These are phyloP conservation scores for Brachypteracias leptosomus DNA, from an alignment of 2,113 vertebrate genomes.

Conservation along the genomic window DNA sequence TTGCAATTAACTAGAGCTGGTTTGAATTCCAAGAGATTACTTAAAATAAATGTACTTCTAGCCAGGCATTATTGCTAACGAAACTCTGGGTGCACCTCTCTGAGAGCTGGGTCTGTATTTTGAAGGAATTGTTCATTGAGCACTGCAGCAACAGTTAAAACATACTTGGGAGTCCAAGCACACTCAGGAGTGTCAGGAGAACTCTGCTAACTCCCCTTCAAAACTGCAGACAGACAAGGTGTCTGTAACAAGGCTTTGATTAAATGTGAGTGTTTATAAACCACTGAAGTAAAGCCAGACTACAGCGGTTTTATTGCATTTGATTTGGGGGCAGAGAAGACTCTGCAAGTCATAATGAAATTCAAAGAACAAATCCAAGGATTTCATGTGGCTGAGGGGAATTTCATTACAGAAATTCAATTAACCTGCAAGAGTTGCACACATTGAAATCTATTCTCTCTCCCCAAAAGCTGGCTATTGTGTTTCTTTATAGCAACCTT, in stretches of 20 bases:
- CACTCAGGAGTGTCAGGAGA: background rate
- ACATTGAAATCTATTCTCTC: background rate
- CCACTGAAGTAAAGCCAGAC: background rate
- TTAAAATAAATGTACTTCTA: background rate
- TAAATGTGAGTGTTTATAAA: background rate
- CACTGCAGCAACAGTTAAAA: background rate
- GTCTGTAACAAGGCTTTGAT: background rate
- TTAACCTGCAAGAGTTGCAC: slow-evolving; percentile 18
- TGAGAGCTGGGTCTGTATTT: background rate
- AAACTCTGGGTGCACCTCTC: background rate
- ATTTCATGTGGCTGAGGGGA: slow-evolving; percentile 4
- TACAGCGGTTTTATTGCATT: background rate
- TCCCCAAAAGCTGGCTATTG: background rate
- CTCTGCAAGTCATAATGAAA: slow-evolving; percentile 21
- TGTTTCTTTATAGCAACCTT: background rate
- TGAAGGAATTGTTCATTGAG: background rate
- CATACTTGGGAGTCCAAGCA: background rate
- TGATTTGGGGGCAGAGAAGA: background rate
- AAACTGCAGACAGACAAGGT: background rate
- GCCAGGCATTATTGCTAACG: background rate
- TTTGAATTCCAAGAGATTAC: slow-evolving; percentile 35
- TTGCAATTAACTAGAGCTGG: slow-evolving; percentile 7
- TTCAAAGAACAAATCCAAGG: slow-evolving; percentile 33
- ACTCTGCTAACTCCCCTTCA: background rate
- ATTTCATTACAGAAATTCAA: slow-evolving; percentile 39